These are phyloP conservation scores for Charina bottae DNA, from an alignment of 2,113 vertebrate genomes.

Conservation along the genomic window DNA sequence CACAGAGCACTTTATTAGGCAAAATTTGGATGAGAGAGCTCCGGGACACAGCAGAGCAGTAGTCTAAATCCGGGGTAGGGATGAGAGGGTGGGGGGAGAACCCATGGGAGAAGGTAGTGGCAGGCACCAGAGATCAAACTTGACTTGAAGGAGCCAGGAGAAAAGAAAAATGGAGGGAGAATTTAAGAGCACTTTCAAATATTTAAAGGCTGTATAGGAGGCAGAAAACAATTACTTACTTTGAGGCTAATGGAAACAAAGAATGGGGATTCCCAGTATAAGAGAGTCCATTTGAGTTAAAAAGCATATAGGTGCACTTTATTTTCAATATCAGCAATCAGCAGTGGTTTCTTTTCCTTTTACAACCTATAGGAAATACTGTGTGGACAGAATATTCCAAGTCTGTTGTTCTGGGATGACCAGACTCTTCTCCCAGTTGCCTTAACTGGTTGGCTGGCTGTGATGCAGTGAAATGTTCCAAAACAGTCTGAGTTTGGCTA, in stretches of 20 bases:
- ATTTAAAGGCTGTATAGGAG: conserved; percentile 15
- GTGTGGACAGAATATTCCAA: background rate
- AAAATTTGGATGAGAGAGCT: background rate
- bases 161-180: background rate
- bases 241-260: background rate
- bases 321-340: background rate
- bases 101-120: no score
- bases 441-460: background rate
- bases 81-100: no score
- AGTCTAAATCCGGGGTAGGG: background rate
- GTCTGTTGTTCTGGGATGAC: background rate
- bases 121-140: no score
- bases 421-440: background rate
- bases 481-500: background rate
- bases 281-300: background rate
- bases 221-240: background rate
- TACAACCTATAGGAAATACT: background rate
- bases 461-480: background rate
- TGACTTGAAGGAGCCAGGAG: background rate
- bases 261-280: background rate
- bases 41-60: background rate
- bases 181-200: conserved; percentile 17
- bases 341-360: background rate
- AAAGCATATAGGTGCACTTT: background rate
- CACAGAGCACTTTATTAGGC: background rate